Percentiles rank a stretch among this genome's conserved stretches.
phyloP scores from a whole-genome alignment of 2,888 invertebrate species.

The Lasioglossum oenotherae region DNA sequence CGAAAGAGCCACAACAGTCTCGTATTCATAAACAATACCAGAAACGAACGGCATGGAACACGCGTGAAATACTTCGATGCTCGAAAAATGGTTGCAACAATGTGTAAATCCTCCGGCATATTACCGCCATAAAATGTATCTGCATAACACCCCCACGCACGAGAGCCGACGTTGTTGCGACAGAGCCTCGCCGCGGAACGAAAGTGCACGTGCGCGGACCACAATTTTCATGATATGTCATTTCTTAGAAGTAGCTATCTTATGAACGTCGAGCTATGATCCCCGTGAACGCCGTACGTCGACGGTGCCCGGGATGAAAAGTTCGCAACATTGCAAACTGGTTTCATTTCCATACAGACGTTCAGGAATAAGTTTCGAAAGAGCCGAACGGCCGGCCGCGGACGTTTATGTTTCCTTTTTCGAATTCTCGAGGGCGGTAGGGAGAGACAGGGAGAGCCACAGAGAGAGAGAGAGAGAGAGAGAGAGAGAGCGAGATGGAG shows the following conservation, averaged over 20 bases:
- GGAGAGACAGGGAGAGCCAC: neutral
- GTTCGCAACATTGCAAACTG: constrained; percentile 9
- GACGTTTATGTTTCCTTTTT: constrained; percentile 37
- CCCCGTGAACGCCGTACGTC: neutral
- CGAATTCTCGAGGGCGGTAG: neutral
- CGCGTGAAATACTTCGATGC: neutral
- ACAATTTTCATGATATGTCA: constrained; percentile 33
- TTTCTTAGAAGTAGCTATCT: constrained; percentile 20
- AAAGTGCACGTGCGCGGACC: constrained; percentile 14
- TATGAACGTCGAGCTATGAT: constrained; percentile 9
- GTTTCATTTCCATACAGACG: constrained; percentile 49
- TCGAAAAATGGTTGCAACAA: neutral
- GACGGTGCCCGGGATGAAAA: constrained; percentile 9
- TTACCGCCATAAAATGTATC: constrained; percentile 18
- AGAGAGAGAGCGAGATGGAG: neutral
- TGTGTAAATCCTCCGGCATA: constrained; percentile 7
- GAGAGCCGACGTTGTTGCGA: neutral
- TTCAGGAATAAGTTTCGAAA: constrained; percentile 43
- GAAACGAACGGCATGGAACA: neutral
- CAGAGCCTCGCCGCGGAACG: neutral
- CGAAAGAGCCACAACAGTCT: neutral
- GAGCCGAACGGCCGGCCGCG: neutral
- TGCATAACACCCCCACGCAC: neutral
- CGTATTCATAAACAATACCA: neutral
- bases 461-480: neutral